A percentile compares a stretch with the other conserved stretches of the same genome.
These are phyloP conservation scores for Mamestra brassicae DNA, from an alignment of 2,888 invertebrate species.

Conservation along the genomic window DNA sequence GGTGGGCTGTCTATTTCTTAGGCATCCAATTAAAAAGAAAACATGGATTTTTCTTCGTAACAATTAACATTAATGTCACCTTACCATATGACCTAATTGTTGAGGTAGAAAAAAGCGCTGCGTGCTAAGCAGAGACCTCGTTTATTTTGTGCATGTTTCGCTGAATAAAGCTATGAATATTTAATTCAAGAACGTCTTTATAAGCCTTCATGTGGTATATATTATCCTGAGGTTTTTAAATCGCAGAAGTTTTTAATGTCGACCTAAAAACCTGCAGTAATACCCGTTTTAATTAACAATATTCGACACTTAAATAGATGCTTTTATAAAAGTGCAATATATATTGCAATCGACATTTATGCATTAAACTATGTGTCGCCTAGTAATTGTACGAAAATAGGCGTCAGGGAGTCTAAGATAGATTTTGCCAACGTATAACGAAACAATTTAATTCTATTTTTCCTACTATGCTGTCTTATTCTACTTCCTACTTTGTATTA, in stretches of 20 bases:
- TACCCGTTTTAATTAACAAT: too few species aligned
- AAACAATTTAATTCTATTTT: too few species aligned
- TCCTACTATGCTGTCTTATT: too few species aligned
- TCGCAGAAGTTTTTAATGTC: background rate
- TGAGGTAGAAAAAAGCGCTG: constrained; percentile 19
- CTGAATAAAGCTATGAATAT: constrained; percentile 47
- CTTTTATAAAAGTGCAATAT: too few species aligned
- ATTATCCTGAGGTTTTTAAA: constrained; percentile 6
- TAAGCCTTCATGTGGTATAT: constrained; percentile 9
- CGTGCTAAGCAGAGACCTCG: constrained; percentile 40
- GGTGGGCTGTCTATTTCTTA: background rate
- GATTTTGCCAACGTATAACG: too few species aligned
- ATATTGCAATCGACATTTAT: too few species aligned
- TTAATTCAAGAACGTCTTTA: constrained; percentile 42
- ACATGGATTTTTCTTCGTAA: background rate
- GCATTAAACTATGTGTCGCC: too few species aligned
- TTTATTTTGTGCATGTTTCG: constrained; percentile 50
- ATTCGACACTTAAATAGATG: background rate
- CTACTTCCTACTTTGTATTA: too few species aligned
- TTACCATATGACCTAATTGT: constrained; percentile 49
- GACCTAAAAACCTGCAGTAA: background rate
- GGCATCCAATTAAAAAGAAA: background rate
- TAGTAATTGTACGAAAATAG: too few species aligned
- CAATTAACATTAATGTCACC: constrained; percentile 14
- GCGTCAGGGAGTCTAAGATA: too few species aligned